Conservation (phyloP, 2,888 invertebrate genomes). For the Drosophila mimetica region DNA sequence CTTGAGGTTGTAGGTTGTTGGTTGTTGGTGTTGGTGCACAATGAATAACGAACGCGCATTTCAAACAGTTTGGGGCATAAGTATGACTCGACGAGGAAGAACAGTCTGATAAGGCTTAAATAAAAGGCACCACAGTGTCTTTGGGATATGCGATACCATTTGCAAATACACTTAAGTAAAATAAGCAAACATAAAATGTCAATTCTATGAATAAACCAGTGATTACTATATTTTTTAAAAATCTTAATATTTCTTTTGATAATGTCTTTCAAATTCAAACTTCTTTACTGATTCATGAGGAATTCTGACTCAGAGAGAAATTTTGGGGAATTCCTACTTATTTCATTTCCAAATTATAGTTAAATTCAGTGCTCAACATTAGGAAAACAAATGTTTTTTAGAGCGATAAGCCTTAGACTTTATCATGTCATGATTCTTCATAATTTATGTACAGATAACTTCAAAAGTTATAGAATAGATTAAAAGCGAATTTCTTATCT, state of each 20-base stretch:
- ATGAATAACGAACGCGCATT: slow-evolving; percentile 29
- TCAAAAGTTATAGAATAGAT: background rate
- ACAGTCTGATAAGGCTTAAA: slow-evolving; percentile 9
- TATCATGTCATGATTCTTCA: background rate
- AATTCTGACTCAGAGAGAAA: background rate
- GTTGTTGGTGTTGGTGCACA: slow-evolving; percentile 13
- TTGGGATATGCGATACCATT: background rate
- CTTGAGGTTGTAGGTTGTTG: background rate
- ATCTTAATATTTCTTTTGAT: background rate
- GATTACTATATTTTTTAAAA: background rate
- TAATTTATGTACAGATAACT: background rate
- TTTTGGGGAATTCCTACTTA: background rate
- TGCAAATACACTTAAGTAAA: background rate
- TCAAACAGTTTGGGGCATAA: slow-evolving; percentile 24
- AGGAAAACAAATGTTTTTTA: background rate
- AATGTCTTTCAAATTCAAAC: background rate
- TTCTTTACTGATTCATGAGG: background rate
- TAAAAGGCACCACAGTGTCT: slow-evolving; percentile 8
- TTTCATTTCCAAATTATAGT: background rate
- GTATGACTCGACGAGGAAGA: slow-evolving; percentile 14
- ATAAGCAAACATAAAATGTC: no score
- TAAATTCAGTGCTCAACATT: background rate
- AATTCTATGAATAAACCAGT: no score
- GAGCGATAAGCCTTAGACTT: background rate
- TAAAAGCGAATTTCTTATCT: background rate